These are phyloP conservation scores for Chrosomus eos DNA, from an alignment of 2,797 vertebrate species.

Conservation along the genomic window DNA sequence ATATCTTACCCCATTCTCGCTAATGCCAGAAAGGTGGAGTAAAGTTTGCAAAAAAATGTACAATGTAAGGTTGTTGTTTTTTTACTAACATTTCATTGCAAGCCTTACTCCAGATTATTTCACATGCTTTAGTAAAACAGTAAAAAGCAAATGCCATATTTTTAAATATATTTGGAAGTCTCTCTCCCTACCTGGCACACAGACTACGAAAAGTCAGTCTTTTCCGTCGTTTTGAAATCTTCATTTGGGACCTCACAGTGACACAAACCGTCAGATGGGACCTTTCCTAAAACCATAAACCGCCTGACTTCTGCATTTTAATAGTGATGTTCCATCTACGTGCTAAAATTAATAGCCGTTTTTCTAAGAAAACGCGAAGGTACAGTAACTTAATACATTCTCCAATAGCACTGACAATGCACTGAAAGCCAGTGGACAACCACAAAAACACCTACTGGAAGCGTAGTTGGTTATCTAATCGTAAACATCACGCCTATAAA, in stretches of 20 bases:
- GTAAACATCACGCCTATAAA: neutral
- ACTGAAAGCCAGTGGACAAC: neutral
- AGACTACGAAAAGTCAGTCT: conserved; percentile 70
- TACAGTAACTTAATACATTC: neutral
- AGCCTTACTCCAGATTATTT: conserved; percentile 27
- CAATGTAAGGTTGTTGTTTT: neutral
- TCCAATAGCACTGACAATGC: neutral
- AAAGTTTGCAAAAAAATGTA: conserved; percentile 39
- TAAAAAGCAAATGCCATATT: neutral
- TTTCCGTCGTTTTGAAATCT: conserved; percentile 82
- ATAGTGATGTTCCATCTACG: neutral
- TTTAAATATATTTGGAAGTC: neutral
- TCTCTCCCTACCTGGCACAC: conserved; percentile 75
- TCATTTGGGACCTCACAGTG: conserved; percentile 76
- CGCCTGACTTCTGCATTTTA: conserved; percentile 10
- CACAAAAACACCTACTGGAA: conserved; percentile 7
- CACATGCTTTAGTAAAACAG: conserved; percentile 25
- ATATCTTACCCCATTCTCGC: conserved; percentile 11
- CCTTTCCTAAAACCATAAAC: conserved; percentile 65
- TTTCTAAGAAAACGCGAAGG: neutral
- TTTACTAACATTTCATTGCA: conserved; percentile 23
- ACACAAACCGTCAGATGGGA: conserved; percentile 66
- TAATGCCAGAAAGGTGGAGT: conserved; percentile 31
- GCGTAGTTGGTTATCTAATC: conserved; percentile 6
- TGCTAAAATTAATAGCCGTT: neutral